phyloP scores from a whole-genome alignment of 1,140 invertebrate species.

The Rhopalosiphum maidis region DNA sequence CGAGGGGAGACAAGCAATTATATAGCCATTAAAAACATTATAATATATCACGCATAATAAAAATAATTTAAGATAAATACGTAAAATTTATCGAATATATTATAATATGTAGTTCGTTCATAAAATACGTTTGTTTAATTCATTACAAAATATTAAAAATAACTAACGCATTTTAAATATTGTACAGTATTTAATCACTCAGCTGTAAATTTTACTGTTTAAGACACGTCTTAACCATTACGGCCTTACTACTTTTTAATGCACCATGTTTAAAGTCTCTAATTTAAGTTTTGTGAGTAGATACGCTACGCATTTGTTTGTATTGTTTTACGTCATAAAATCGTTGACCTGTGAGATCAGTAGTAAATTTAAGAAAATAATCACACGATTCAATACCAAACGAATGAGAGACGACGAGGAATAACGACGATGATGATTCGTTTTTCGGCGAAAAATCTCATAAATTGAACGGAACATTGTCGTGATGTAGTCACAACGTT shows the following conservation, averaged over 20 bases:
- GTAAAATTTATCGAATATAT: neutral
- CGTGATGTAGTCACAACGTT: neutral
- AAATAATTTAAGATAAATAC: neutral
- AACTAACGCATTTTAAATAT: too few relatives aligned
- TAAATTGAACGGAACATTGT: neutral
- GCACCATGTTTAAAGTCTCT: neutral
- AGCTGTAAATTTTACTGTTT: neutral
- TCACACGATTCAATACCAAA: neutral
- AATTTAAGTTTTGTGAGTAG: neutral
- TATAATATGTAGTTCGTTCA: neutral
- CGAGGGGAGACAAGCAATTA: neutral
- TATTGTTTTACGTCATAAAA: neutral
- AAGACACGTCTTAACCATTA: neutral
- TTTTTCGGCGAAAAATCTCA: neutral
- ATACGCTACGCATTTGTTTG: neutral
- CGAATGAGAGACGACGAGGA: neutral
- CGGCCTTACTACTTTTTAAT: neutral
- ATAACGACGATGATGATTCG: neutral
- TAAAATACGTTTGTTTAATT: neutral
- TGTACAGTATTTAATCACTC: neutral
- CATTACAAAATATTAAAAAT: too few relatives aligned
- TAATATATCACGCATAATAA: neutral
- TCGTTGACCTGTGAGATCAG: neutral
- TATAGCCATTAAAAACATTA: neutral
- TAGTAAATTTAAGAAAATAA: neutral